These are phyloP conservation scores for Agrilus planipennis DNA, from an alignment of 1,140 invertebrate genomes.

Conservation along the genomic window DNA sequence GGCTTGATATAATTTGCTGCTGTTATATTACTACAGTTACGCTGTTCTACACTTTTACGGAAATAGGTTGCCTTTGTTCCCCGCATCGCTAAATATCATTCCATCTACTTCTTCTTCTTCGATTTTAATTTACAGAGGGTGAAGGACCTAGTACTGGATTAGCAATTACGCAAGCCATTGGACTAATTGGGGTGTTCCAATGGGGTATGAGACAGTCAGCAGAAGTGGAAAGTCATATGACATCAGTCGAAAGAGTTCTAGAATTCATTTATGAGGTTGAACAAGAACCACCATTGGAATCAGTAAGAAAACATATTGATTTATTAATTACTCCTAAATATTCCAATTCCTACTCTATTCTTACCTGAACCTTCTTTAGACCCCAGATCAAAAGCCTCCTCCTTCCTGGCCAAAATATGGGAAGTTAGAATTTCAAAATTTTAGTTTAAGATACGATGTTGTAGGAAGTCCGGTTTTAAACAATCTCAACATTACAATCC, in stretches of 20 bases:
- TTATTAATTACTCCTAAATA: neutral
- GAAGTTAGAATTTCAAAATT: constrained; percentile 44
- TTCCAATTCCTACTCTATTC: constrained; percentile 16
- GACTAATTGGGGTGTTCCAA: constrained; percentile 71
- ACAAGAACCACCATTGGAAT: constrained; percentile 36
- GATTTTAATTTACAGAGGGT: constrained; percentile 18
- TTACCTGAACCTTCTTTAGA: constrained; percentile 38
- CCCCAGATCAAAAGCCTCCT: constrained; percentile 17
- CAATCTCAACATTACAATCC: constrained; percentile 30
- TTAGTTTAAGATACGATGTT: constrained; percentile 48
- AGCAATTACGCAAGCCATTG: constrained; percentile 63
- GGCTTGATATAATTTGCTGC: constrained; percentile 54
- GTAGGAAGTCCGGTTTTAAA: constrained; percentile 37
- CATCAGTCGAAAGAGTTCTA: constrained; percentile 62
- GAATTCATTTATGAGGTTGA: constrained; percentile 58
- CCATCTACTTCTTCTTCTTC: neutral
- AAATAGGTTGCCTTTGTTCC: constrained; percentile 14
- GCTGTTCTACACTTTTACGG: constrained; percentile 42
- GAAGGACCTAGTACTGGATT: constrained; percentile 53
- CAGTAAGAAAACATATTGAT: constrained; percentile 33
- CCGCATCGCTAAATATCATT: neutral
- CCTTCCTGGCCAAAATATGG: constrained; percentile 20
- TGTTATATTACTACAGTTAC: constrained; percentile 48
- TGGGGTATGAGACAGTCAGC: constrained; percentile 68
- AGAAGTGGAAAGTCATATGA: constrained; percentile 72